Base-by-base conservation (phyloP, 1,140 invertebrate genomes). In the Lordiphosa mommai region DNA sequence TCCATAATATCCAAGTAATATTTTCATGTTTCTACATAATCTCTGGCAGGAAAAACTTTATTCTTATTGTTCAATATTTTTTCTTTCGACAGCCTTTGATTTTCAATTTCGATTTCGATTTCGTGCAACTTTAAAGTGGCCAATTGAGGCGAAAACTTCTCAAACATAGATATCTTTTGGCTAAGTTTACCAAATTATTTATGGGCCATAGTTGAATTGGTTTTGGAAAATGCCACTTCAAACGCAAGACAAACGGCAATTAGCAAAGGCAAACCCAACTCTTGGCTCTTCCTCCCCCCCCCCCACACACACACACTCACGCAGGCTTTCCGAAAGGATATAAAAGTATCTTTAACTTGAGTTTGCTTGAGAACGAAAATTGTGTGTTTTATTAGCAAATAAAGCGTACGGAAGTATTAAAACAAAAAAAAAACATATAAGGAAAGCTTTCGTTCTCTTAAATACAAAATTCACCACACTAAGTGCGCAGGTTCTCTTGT, bases 331-430 rank as follows among this genome's bases (percentile, higher is more conserved):
- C n/a, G n/a, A n/a, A 59, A 68, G 61, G 47, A 48, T 64, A 36
- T 32, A 20, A n/a, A 34, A 12, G 46, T 20, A 36, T 48, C 10
- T 20, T 34, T 48, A 17, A 30, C 16, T 43, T 48, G 46, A 33
- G 47, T 33, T 20, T 13, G 47, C 2, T 33, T 37, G 47, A 14
- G 40, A 58, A 40, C 16, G 9, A 69, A 65, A 70, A 53, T 53
- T 61, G 37, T 52, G 34, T 27, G 48, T 74, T 82, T 84, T 69
- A 84, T 84, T 77, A 56, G 53, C 70, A 82, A 80, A 67, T 63
- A 67, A 80, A 67, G 43, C 63, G 46, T 56, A 47, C 76, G 49
- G 27, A 10, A 16, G 12, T n/a, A 3, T 17, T 2, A 13, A 29
- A 17, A 17, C 1, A n/a, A n/a, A n/a, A n/a, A n/a, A n/a, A n/a